These are phyloP conservation scores for Pseudochromis fuscus DNA, from an alignment of 2,797 vertebrate genomes.

Conservation along the genomic window DNA sequence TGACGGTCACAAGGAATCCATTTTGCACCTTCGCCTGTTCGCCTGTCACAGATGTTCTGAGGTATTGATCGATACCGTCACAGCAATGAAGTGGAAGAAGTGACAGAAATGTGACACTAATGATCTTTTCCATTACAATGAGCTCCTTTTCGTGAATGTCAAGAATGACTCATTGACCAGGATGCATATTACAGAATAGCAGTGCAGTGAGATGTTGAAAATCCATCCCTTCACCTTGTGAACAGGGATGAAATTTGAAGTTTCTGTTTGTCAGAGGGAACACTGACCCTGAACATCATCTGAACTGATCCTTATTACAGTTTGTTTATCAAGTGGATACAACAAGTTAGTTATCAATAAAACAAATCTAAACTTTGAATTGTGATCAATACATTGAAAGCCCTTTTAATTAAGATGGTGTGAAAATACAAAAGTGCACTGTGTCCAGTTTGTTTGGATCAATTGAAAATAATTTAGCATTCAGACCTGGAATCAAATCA, in stretches of 20 bases:
- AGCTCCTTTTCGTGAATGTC: conserved; percentile 18
- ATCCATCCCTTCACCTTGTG: conserved; percentile 4
- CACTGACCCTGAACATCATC: conserved; percentile 9
- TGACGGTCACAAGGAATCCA: conserved; percentile 20
- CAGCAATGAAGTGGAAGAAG: not conserved
- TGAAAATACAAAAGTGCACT: not conserved
- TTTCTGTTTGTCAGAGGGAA: conserved; percentile 29
- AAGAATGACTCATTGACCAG: conserved; percentile 20
- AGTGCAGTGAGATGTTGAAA: conserved; percentile 11
- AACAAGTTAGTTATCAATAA: too few relatives aligned
- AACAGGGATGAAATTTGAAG: conserved; percentile 10
- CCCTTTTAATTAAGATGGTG: not conserved
- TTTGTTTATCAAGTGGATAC: conserved; percentile 8
- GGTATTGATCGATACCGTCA: conserved; percentile 12
- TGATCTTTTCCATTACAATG: conserved; percentile 4
- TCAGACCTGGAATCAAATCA: too few relatives aligned
- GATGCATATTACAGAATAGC: conserved; percentile 6
- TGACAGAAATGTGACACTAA: conserved; percentile 9
- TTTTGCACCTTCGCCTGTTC: conserved; percentile 32
- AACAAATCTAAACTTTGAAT: not conserved
- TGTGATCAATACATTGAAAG: not conserved
- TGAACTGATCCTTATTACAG: conserved; percentile 3
- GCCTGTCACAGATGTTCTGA: not conserved
- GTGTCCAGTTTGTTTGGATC: not conserved
- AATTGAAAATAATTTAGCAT: not conserved